Base-by-base conservation (phyloP, 2,113 vertebrate genomes). In the human region DNA sequence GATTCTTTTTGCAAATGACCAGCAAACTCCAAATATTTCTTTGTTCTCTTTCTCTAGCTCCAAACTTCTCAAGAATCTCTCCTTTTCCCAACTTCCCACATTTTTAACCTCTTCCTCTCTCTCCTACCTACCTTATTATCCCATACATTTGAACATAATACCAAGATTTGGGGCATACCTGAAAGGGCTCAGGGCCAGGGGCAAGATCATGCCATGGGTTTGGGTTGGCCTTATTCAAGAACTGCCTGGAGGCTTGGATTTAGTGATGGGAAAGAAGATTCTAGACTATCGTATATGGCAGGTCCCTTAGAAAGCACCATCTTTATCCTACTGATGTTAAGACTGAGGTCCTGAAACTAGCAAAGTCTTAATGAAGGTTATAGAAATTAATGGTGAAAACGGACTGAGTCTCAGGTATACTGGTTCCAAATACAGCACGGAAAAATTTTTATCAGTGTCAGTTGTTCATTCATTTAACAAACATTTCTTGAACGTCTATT, bases 381-480 rank as follows among this genome's bases (percentile, higher is more conserved):
- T 55, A 48, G 64, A 68, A 93, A 18, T 91, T 91, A 83, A 88
- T 84, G 27, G 38, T 91, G 43, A 83, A 83, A 94, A 79, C 8
- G 57, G 76, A 84, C 14, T 66, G 25, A 22, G 57, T 94, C 75
- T 88, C 13, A 52, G 43, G 32, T 81, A 52, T 55, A 38, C 64
- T 38, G 50, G 50, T 40, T 89, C 23, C 8, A 61, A 81, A 81
- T 23, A 81, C 27, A 96, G n/a, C 8, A 38, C 45, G 59, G 48
- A 64, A 93, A 45, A 18, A 72, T 70, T 57, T 82, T 93, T 61
- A 83, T 61, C 75, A 90, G 9, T 78, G 86, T 80, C 80, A 94
- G 48, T 32, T 93, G 32, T 50, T 93, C 38, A 81, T 89, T 89
- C 45, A 89, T 57, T 92, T n/a, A 80, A 92, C 89, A 73, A 72